Percentiles rank a stretch among this genome's conserved stretches.
phyloP scores from a whole-genome alignment of 2,797 vertebrate genomes.

The Dryobates pubescens region DNA sequence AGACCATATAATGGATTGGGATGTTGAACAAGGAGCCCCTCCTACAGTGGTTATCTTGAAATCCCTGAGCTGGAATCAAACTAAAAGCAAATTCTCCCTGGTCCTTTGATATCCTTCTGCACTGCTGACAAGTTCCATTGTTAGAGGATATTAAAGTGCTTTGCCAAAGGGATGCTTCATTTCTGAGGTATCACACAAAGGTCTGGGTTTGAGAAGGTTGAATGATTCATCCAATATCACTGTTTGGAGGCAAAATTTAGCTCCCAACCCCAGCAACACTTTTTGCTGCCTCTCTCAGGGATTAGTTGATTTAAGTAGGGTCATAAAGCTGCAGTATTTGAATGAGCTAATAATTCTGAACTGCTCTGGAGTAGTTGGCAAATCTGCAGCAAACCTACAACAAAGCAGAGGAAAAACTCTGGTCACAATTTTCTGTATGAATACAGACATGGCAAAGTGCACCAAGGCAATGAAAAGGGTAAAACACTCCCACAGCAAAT shows the following conservation, averaged over 20 bases:
- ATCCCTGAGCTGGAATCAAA: not conserved
- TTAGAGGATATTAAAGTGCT: conserved; percentile 19
- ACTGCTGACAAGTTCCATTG: not conserved
- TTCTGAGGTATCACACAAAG: not conserved
- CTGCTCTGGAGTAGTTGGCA: not conserved
- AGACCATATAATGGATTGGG: not conserved
- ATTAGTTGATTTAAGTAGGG: not conserved
- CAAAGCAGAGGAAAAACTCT: not conserved
- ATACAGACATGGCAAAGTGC: not conserved
- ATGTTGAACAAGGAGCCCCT: not conserved
- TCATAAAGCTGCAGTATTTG: not conserved
- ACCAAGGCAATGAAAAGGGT: not conserved
- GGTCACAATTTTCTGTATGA: not conserved
- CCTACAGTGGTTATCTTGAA: not conserved
- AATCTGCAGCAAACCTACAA: not conserved
- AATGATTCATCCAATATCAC: not conserved
- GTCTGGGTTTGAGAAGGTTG: not conserved
- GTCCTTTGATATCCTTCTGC: not conserved
- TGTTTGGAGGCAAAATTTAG: not conserved
- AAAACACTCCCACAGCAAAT: not conserved
- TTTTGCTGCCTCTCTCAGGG: not conserved
- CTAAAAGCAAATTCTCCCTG: not conserved
- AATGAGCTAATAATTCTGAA: not conserved
- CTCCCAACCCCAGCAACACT: not conserved
- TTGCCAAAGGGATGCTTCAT: not conserved